Evolutionary conservation across 1,140 invertebrate genomes (phyloP).

Genomic region (Neoseiulus cucumeris): DNA sequence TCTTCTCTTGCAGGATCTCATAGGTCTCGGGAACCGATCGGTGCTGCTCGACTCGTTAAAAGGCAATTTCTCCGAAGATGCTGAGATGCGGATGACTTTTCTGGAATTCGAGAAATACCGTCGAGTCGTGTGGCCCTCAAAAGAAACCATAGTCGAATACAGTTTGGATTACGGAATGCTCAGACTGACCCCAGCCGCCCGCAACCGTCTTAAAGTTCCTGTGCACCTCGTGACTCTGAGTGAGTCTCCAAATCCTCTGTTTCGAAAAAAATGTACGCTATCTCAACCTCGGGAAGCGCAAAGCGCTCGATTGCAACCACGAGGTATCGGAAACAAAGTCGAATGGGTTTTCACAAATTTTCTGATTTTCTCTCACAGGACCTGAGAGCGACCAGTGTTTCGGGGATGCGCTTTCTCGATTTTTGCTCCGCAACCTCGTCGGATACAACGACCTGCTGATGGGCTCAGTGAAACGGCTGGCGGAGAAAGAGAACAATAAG

Average conservation of each 20-base stretch:
- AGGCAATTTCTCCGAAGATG: constrained; percentile 1
- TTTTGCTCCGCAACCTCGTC: constrained; percentile 73
- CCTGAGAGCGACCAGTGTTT: constrained; percentile 72
- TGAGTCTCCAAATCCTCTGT: constrained; percentile 18
- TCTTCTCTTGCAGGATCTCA: not conserved
- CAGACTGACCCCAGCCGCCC: constrained; percentile 57
- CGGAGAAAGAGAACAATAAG: constrained; percentile 89
- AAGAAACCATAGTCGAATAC: constrained; percentile 94
- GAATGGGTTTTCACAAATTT: not conserved
- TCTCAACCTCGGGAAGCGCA: not conserved
- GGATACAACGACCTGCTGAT: constrained; percentile 93
- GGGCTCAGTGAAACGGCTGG: constrained; percentile 80
- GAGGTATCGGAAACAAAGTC: not conserved
- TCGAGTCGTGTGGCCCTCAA: constrained; percentile 49
- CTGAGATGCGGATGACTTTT: constrained; percentile 13
- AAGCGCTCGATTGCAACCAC: not conserved
- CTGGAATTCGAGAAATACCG: constrained; percentile 13
- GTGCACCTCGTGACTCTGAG: constrained; percentile 68
- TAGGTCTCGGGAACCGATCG: constrained; percentile 10
- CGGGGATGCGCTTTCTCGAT: constrained; percentile 69
- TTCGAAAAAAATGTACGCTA: not conserved
- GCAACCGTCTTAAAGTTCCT: constrained; percentile 67
- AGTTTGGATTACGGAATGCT: constrained; percentile 90
- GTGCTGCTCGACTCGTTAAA: constrained; percentile 10
- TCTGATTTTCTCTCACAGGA: constrained; percentile 32